Conservation (phyloP, 2,888 invertebrate species). For the Cryptocephalus moraei region DNA sequence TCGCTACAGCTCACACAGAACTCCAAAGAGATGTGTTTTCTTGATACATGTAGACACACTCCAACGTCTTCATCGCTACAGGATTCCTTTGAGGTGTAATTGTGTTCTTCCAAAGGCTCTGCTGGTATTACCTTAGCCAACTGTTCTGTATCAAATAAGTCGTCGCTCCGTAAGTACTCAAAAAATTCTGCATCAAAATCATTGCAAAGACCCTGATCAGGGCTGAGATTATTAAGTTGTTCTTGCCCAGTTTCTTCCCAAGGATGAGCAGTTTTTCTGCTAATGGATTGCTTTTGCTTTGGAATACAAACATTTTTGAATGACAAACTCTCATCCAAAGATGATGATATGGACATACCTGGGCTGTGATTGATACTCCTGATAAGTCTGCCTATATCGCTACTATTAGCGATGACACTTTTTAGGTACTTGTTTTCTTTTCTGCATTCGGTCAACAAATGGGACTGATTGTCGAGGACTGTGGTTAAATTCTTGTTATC, state of each 20-base stretch:
- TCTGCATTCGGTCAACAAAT: constrained; percentile 39
- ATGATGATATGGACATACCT: constrained; percentile 33
- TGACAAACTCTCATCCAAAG: constrained; percentile 26
- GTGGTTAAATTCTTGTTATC: constrained; percentile 42
- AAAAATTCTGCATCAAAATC: constrained; percentile 11
- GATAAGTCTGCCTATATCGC: constrained; percentile 42
- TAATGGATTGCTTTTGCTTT: constrained; percentile 15
- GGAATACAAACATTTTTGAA: constrained; percentile 19
- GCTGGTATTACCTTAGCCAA: constrained; percentile 5
- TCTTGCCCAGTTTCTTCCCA: constrained; percentile 1
- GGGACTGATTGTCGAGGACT: constrained; percentile 40
- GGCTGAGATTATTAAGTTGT: constrained; percentile 1
- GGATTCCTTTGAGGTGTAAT: constrained; percentile 18
- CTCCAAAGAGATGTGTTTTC: constrained; percentile 46
- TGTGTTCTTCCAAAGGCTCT: constrained; percentile 23
- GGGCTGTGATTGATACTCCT: constrained; percentile 36
- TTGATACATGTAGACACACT: constrained; percentile 48
- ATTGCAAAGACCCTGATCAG: constrained; percentile 12
- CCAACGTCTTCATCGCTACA: constrained; percentile 35
- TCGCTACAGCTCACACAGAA: constrained; percentile 47
- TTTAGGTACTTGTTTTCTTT: constrained; percentile 46
- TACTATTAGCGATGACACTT: constrained; percentile 44
- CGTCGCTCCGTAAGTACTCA: constrained; percentile 10
- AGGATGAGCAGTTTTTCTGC: constrained; percentile 15
- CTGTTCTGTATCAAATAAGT: constrained; percentile 7